Base-by-base conservation (phyloP, 2,797 vertebrate species). In the Pipistrellus pygmaeus region DNA sequence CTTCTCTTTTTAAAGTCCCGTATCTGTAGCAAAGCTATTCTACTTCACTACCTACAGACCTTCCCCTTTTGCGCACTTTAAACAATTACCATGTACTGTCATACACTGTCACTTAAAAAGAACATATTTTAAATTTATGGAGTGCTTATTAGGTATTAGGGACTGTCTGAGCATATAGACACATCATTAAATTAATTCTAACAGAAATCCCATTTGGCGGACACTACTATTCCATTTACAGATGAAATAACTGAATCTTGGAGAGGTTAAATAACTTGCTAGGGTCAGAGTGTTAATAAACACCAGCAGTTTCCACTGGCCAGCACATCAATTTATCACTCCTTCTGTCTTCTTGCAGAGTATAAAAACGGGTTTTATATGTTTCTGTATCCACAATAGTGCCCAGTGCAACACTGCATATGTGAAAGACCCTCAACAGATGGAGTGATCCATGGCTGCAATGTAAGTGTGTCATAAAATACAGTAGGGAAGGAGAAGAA, bases 121-220 rank as follows among this genome's bases (percentile, higher is more conserved):
- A 92, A 60, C 12, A 68, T 5, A 73, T 78, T 72, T 94, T 73
- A 85, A 84, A 68, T 81, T 17, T 77, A 73, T 23, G 41, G 41
- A 75, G 14, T 41, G 12, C 69, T 87, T 91, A 88, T 27, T 86
- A 81, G 32, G 11, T 93, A 68, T 66, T 5, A 62, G 41, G 7
- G 1, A 81, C 46, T 38, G 3, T 23, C 21, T 55, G 48, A 44
- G 20, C 23, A n/a, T 66, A 66, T n/a, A 76, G 25, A 89, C 5
- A 57, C 8, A 64, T 77, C 8, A 68, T n/a, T 85, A 46, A 92
- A 83, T 92, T 77, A 94, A 92, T 72, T 88, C n/a, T 64, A 68
- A 12, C 8, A 87, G 82, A 88, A 94, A 30, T 60, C 3, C 21
- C 44, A 73, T 46, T 21, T 90, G 46, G 32, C 44, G 38, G 3